These are phyloP conservation scores for Gallinago solitaria DNA, from an alignment of 2,797 vertebrate species.

Conservation along the genomic window DNA sequence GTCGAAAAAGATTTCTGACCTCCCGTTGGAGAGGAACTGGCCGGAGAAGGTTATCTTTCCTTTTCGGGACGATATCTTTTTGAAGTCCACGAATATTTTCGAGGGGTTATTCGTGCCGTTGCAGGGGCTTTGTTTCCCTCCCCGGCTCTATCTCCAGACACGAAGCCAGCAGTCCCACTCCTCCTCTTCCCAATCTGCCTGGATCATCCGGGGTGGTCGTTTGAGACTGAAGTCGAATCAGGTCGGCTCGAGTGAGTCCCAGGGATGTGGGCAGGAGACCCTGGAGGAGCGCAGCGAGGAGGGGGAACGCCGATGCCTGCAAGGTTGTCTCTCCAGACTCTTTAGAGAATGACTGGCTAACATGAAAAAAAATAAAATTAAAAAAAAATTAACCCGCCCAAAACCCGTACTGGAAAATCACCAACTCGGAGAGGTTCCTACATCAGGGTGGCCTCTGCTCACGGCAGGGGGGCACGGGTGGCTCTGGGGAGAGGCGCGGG, in stretches of 20 bases:
- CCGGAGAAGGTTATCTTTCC: not conserved
- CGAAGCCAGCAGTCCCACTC: not conserved
- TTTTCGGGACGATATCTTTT: not conserved
- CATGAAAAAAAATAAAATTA: not conserved
- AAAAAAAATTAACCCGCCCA: not conserved
- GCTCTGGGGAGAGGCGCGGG: not conserved
- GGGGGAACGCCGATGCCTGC: not conserved
- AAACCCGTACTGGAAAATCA: not conserved
- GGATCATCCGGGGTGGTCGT: not conserved
- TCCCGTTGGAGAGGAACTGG: not conserved
- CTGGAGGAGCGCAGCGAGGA: not conserved
- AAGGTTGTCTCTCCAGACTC: not conserved
- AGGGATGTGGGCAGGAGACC: not conserved
- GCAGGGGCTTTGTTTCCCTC: not conserved
- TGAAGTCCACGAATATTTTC: not conserved
- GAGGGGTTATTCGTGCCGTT: not conserved
- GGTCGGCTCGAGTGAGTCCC: not conserved
- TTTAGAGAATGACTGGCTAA: slow-evolving; percentile 10
- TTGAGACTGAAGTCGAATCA: not conserved
- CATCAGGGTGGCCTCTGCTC: not conserved
- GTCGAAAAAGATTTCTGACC: slow-evolving; percentile 12
- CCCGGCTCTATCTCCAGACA: not conserved
- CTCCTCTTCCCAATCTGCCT: not conserved
- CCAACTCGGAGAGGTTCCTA: not conserved
- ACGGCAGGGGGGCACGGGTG: not conserved